Percentiles rank a stretch among this genome's conserved stretches.
Conservation (phyloP, 2,797 vertebrate species). For the Gymnopithys bicolor region DNA sequence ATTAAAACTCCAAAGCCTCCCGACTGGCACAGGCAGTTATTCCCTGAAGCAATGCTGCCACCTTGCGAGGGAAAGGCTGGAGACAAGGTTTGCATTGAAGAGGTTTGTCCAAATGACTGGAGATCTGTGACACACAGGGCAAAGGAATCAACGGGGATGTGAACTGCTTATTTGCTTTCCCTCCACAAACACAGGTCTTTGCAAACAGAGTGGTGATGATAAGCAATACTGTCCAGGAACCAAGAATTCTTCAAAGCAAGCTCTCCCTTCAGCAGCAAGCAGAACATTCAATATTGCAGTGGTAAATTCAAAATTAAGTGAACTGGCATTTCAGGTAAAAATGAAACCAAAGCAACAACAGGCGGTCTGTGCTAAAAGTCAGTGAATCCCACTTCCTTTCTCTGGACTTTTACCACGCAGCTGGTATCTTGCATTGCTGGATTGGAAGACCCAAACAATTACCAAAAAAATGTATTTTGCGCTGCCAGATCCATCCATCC, state of each 20-base stretch:
- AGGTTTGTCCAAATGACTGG: not conserved
- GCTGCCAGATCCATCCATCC: not conserved
- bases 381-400: not conserved
- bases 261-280: not conserved
- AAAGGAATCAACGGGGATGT: not conserved
- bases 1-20: not conserved
- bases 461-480: not conserved
- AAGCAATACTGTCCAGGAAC: not conserved
- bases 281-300: not conserved
- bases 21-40: not conserved
- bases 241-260: too few relatives aligned
- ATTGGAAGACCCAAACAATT: not conserved
- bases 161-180: not conserved
- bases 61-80: conserved; percentile 23
- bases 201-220: not conserved
- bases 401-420: not conserved
- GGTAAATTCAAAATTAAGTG: not conserved
- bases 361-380: rapidly evolving
- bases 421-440: not conserved
- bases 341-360: not conserved
- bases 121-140: not conserved
- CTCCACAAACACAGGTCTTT: not conserved
- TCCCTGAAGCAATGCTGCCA: conserved; percentile 64
- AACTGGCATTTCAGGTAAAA: not conserved
- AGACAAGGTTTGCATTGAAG: not conserved